Conservation (phyloP, 1,140 invertebrate genomes). For the Brachionus plicatilis region DNA sequence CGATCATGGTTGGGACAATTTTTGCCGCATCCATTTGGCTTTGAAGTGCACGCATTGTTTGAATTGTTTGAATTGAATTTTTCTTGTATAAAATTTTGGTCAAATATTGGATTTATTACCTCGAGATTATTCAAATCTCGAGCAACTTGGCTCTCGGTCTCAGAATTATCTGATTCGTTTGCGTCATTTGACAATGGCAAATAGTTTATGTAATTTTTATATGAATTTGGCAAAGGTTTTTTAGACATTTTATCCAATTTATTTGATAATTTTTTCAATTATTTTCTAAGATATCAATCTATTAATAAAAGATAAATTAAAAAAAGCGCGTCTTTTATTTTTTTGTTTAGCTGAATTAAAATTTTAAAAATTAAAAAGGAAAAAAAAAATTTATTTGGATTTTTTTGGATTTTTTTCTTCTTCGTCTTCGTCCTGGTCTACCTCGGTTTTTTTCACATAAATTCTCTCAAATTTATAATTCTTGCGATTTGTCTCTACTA, state of each 20-base stretch:
- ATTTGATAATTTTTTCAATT: background rate
- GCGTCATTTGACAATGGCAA: background rate
- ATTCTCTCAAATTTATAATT: background rate
- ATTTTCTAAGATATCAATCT: background rate
- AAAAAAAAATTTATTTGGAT: background rate
- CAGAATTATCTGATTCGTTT: background rate
- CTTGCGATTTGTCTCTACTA: background rate
- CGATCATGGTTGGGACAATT: background rate
- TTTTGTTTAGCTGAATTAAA: background rate
- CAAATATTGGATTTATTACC: background rate
- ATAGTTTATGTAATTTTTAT: conserved; percentile 3
- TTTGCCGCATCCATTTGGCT: background rate
- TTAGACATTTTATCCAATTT: background rate
- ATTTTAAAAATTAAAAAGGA: background rate
- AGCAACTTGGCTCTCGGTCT: background rate
- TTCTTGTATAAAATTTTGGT: background rate
- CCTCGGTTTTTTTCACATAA: background rate
- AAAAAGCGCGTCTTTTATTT: background rate
- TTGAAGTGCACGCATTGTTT: background rate
- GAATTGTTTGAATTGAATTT: background rate
- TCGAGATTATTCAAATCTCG: background rate
- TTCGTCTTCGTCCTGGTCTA: background rate
- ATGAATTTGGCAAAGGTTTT: background rate
- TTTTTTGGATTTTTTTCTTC: background rate
- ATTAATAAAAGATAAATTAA: background rate